Evolutionary conservation across 2,888 invertebrate genomes (phyloP).

Genomic region (Patella caerulea): DNA sequence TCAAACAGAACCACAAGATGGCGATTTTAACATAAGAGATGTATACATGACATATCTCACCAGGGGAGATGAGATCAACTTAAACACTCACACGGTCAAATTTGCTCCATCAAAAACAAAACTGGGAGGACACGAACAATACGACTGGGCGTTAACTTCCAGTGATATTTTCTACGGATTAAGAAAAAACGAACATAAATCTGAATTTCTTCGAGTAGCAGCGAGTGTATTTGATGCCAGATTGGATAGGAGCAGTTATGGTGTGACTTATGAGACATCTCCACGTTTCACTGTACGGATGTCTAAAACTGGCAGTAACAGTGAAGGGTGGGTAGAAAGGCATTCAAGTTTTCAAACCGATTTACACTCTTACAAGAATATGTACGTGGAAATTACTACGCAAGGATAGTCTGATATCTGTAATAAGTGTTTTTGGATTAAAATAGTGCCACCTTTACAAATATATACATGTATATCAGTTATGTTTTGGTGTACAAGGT

Average conservation of each 20-base stretch:
- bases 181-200: constrained; percentile 27
- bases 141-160: constrained; percentile 43
- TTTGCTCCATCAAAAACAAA: constrained; percentile 41
- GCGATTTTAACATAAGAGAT: constrained; percentile 40
- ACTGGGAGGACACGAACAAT: constrained; percentile 45
- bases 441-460: too few species aligned
- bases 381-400: constrained; percentile 36
- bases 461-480: too few species aligned
- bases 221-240: constrained; percentile 49
- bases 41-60: constrained; percentile 49
- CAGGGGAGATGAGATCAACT: constrained; percentile 46
- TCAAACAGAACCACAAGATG: not conserved
- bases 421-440: too few species aligned
- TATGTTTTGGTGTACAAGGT: too few species aligned
- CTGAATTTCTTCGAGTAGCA: constrained; percentile 49
- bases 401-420: not conserved
- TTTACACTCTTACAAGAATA: constrained; percentile 46
- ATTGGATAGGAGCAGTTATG: constrained; percentile 37
- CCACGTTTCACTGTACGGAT: constrained; percentile 48
- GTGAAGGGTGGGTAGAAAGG: constrained; percentile 46
- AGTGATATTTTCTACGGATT: constrained; percentile 46
- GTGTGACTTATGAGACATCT: constrained; percentile 40
- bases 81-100: constrained; percentile 36
- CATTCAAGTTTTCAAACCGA: constrained; percentile 44
- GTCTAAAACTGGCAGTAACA: constrained; percentile 34